A percentile compares a stretch with the other conserved stretches of the same genome.
Conservation (phyloP, 1,140 invertebrate genomes). For the Anastatus disparis region DNA sequence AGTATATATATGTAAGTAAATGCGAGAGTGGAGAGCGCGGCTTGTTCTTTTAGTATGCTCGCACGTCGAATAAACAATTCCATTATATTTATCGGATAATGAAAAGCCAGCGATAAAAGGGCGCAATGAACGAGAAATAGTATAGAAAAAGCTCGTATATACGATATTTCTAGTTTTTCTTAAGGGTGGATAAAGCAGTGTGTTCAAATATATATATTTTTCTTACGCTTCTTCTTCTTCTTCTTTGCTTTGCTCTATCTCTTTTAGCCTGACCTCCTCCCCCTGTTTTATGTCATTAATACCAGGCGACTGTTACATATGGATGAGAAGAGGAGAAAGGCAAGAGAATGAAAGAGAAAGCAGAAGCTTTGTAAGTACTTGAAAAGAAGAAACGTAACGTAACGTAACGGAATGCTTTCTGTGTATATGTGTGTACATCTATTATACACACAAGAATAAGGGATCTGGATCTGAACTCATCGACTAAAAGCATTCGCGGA, state of each 20-base stretch:
- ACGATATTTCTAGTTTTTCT: no score
- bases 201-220: slow-evolving; percentile 32
- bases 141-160: neutral
- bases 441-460: no score
- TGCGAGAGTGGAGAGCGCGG: no score
- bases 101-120: slow-evolving; percentile 59
- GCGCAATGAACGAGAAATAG: slow-evolving; percentile 46
- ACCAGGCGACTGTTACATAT: slow-evolving; percentile 67
- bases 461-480: slow-evolving; percentile 64
- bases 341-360: slow-evolving; percentile 2
- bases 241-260: neutral
- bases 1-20: no score
- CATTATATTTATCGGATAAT: slow-evolving; percentile 62
- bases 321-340: slow-evolving; percentile 58
- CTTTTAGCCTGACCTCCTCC: no score
- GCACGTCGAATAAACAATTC: slow-evolving; percentile 57
- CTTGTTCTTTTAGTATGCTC: neutral
- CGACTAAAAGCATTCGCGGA: slow-evolving; percentile 66
- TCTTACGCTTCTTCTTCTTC: neutral
- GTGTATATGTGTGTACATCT: no score
- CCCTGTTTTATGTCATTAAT: slow-evolving; percentile 62
- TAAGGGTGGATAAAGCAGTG: slow-evolving; percentile 47
- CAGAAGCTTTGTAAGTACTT: neutral
- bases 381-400: slow-evolving; percentile 53
- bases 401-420: slow-evolving; percentile 54